phyloP scores from a whole-genome alignment of 2,888 invertebrate species.

The Galeopsomyia nigrocyanea region DNA sequence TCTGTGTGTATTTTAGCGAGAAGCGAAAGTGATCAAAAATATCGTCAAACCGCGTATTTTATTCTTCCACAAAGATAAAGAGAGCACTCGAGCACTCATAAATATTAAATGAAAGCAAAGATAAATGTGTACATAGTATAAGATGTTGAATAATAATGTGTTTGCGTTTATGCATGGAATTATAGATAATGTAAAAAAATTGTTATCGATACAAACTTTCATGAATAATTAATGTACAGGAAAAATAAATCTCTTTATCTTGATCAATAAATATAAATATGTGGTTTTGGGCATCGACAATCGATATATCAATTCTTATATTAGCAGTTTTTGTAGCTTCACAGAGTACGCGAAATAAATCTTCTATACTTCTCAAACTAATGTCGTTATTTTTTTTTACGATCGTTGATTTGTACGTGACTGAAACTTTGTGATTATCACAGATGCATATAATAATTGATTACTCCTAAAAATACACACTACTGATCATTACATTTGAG shows the following conservation, averaged over 20 bases:
- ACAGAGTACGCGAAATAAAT: conserved; percentile 49
- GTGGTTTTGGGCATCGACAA: conserved; percentile 56
- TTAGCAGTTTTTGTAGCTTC: conserved; percentile 57
- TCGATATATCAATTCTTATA: conserved; percentile 53
- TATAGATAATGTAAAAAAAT: background rate
- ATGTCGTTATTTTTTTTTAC: conserved; percentile 4
- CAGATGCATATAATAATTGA: conserved; percentile 56
- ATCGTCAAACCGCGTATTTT: conserved; percentile 44
- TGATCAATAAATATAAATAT: conserved; percentile 50
- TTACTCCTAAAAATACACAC: conserved; percentile 57
- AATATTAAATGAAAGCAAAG: conserved; percentile 8
- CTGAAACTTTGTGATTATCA: conserved; percentile 57
- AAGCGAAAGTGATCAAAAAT: conserved; percentile 51
- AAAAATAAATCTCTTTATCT: conserved; percentile 14
- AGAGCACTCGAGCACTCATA: conserved; percentile 18
- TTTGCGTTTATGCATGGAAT: background rate
- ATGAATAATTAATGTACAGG: conserved; percentile 1
- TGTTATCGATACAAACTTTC: background rate
- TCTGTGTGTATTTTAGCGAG: conserved; percentile 49
- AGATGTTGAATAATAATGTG: background rate
- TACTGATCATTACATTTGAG: conserved; percentile 60
- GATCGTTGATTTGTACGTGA: conserved; percentile 7
- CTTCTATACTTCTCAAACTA: background rate
- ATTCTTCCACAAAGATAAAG: conserved; percentile 31
- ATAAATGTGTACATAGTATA: background rate